Conservation (phyloP, 1,140 invertebrate species). For the Kradibia gibbosae region DNA sequence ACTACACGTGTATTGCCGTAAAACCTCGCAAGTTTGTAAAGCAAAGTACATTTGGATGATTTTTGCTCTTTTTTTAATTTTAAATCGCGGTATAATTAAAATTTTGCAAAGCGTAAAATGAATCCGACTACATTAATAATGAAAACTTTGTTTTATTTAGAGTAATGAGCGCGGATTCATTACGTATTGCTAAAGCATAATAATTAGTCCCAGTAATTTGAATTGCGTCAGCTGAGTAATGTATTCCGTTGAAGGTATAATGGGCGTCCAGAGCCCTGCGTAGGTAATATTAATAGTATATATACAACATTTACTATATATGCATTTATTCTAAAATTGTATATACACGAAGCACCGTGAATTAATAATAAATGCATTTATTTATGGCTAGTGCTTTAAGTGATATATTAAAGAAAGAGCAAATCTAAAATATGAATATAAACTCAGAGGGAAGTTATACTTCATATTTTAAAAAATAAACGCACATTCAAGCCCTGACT, state of each 20-base stretch:
- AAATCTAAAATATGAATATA: background rate
- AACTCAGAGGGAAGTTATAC: background rate
- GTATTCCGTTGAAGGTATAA: background rate
- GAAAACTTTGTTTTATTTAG: background rate
- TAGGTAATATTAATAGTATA: background rate
- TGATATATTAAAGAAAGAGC: background rate
- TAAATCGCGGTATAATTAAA: background rate
- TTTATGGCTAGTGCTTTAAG: background rate
- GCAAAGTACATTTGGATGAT: background rate
- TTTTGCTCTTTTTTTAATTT: background rate
- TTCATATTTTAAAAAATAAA: background rate
- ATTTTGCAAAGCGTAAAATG: background rate
- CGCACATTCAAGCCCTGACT: background rate
- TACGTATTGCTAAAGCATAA: background rate
- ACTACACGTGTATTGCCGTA: background rate
- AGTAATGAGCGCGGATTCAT: background rate
- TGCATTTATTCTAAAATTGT: background rate
- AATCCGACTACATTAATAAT: background rate
- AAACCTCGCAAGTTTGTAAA: background rate
- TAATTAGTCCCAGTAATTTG: background rate
- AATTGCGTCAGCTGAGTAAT: background rate
- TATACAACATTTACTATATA: background rate
- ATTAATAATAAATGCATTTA: conserved; percentile 5
- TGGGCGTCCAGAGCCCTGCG: background rate
- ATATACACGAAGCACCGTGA: background rate